Percentiles rank a stretch among this genome's conserved stretches.
These are phyloP conservation scores for Sycobia sp. DNA, from an alignment of 1,140 invertebrate genomes.

Conservation along the genomic window DNA sequence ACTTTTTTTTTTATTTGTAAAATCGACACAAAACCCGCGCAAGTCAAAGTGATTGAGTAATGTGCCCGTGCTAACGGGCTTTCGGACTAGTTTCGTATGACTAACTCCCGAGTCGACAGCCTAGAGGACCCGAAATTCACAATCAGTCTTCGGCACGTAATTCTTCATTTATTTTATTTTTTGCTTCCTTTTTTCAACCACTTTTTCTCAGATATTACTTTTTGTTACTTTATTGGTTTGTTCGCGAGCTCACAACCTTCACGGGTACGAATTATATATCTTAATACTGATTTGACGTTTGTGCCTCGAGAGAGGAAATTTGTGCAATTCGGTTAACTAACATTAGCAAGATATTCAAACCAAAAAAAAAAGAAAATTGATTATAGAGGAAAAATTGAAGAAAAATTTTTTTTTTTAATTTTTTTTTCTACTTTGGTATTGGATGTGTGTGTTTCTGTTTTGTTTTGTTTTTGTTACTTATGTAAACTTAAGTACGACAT, in stretches of 20 bases:
- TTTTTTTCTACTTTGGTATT: conserved; percentile 9
- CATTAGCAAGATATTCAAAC: no score
- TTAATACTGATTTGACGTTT: conserved; percentile 25
- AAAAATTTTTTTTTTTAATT: no score
- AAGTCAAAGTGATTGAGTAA: no score
- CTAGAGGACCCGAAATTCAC: conserved; percentile 46
- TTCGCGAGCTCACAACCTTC: conserved; percentile 17
- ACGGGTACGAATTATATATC: conserved; percentile 6
- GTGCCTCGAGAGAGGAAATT: not conserved
- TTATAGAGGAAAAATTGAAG: not conserved
- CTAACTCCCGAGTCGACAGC: conserved; percentile 52
- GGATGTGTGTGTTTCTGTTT: no score
- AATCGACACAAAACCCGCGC: conserved; percentile 20
- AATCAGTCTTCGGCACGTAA: conserved; percentile 57
- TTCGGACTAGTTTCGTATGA: conserved; percentile 60
- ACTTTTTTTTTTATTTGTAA: no score
- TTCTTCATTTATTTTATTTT: conserved; percentile 14
- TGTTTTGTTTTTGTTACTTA: no score
- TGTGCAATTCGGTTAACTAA: no score
- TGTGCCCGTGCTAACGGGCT: conserved; percentile 48
- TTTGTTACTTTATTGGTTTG: conserved; percentile 3
- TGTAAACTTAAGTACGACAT: no score
- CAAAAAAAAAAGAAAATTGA: conserved; percentile 2
- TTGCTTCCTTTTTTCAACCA: not conserved
- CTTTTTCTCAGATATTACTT: not conserved